Evolutionary conservation across 2,113 vertebrate genomes (phyloP).

Genomic region (Lophochroa leadbeateri): DNA sequence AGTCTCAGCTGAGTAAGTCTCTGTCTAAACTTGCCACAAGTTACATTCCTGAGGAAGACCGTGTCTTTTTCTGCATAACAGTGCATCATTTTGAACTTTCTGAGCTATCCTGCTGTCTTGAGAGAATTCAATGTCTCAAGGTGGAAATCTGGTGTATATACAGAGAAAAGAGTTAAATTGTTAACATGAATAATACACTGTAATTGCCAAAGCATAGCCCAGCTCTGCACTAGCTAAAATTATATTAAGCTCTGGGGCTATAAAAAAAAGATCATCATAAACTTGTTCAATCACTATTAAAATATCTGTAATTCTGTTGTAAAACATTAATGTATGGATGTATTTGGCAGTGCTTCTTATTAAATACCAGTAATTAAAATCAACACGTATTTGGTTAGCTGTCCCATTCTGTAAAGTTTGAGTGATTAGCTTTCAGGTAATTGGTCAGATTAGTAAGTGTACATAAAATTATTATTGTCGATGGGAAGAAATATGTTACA

Average conservation of each 20-base stretch:
- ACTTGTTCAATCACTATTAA: constrained; percentile 68
- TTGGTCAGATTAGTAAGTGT: constrained; percentile 65
- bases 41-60: background rate
- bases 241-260: constrained; percentile 69
- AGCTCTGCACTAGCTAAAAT: constrained; percentile 58
- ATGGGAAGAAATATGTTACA: constrained; percentile 35
- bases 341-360: constrained; percentile 68
- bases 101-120: constrained; percentile 2
- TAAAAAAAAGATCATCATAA: constrained; percentile 67
- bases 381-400: constrained; percentile 52
- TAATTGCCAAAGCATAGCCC: constrained; percentile 32
- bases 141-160: background rate
- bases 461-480: constrained; percentile 55
- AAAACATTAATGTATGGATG: constrained; percentile 67
- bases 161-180: constrained; percentile 21
- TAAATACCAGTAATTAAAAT: constrained; percentile 75
- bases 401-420: constrained; percentile 56
- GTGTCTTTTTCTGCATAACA: background rate
- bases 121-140: background rate
- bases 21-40: background rate
- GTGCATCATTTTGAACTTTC: background rate
- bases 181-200: constrained; percentile 25
- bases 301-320: constrained; percentile 71
- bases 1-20: background rate
- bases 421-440: constrained; percentile 67